Percentiles rank a stretch among this genome's conserved stretches.
Evolutionary conservation across 2,888 invertebrate species (phyloP).

Genomic region (Brachylomia viminalis): DNA sequence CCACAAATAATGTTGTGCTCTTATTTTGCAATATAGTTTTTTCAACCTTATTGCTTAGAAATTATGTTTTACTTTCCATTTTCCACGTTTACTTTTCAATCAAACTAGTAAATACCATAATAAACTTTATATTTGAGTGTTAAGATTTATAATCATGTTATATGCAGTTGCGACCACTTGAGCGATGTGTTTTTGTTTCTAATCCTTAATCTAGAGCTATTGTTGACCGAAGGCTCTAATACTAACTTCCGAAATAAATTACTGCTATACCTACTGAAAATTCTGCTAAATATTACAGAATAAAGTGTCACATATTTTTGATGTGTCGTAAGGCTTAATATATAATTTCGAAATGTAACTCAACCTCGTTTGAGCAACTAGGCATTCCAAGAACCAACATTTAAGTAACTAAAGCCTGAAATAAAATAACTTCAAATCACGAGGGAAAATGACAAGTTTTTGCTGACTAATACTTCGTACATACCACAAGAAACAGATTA

Average conservation of each 20-base stretch:
- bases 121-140: too few species aligned
- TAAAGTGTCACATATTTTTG: not conserved
- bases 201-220: too few species aligned
- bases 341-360: not conserved
- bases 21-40: too few species aligned
- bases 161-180: too few species aligned
- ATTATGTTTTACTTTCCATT: too few species aligned
- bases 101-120: too few species aligned
- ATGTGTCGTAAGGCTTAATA: not conserved
- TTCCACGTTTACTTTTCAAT: too few species aligned
- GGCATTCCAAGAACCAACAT: slow-evolving; percentile 23
- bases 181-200: too few species aligned
- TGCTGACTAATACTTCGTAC: slow-evolving; percentile 52
- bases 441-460: slow-evolving; percentile 45
- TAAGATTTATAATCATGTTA: too few species aligned
- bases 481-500: slow-evolving; percentile 55
- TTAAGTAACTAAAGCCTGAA: slow-evolving; percentile 12
- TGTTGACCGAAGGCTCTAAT: too few species aligned
- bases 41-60: too few species aligned
- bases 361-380: slow-evolving; percentile 22
- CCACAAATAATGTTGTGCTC: too few species aligned
- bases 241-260: not conserved
- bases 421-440: slow-evolving; percentile 23
- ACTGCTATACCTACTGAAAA: not conserved
- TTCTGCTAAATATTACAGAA: not conserved